phyloP scores from a whole-genome alignment of 2,888 invertebrate species.

The Lepas anatifera region DNA sequence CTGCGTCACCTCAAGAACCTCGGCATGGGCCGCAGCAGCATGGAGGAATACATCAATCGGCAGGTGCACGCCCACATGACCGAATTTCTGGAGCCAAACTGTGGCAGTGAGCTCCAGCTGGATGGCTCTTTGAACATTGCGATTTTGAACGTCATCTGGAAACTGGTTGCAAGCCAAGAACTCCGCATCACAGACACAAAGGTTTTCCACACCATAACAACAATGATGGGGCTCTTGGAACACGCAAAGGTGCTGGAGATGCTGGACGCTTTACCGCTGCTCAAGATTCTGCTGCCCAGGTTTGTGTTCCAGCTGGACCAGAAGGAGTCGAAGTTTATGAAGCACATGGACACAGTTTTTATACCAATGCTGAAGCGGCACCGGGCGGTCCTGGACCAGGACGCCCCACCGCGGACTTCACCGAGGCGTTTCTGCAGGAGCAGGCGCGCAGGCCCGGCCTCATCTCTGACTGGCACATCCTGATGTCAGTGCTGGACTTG shows the following conservation, averaged over 20 bases:
- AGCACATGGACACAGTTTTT: background rate
- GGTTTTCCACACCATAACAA: background rate
- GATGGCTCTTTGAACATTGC: slow-evolving; percentile 8
- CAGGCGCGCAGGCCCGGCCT: background rate
- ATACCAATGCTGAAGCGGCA: background rate
- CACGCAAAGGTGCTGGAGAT: background rate
- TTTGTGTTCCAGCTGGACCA: no score
- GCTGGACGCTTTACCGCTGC: background rate
- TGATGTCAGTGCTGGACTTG: background rate
- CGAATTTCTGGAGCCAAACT: background rate
- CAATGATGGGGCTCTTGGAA: background rate
- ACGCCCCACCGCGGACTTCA: background rate
- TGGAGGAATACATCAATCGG: slow-evolving; percentile 1
- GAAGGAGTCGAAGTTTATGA: background rate
- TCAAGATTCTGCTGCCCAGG: background rate
- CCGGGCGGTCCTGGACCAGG: background rate
- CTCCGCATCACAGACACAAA: background rate
- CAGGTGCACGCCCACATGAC: background rate
- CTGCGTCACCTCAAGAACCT: background rate
- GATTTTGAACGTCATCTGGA: slow-evolving; percentile 18
- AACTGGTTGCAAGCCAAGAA: slow-evolving; percentile 6
- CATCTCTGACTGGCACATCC: background rate
- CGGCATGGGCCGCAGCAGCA: slow-evolving; percentile 6
- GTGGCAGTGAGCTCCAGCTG: background rate
- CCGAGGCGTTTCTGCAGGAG: background rate